phyloP scores from a whole-genome alignment of 1,140 invertebrate genomes.

The Diabrotica virgifera region DNA sequence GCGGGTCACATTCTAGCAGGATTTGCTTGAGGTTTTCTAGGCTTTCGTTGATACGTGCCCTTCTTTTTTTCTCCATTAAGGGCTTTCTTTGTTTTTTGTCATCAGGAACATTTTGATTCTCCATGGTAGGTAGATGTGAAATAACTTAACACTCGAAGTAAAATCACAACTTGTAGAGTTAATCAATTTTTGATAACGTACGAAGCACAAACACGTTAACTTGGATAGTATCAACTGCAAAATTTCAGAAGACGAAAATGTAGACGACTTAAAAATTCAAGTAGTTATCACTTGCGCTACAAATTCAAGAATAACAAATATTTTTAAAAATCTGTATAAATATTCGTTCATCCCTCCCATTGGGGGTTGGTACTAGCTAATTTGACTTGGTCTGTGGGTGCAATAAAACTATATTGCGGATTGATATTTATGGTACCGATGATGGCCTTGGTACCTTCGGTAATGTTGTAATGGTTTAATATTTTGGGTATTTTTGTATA shows the following conservation, averaged over 20 bases:
- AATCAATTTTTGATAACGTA: not conserved
- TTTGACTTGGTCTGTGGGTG: not conserved
- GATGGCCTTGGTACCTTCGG: constrained; percentile 8
- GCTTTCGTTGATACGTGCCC: constrained; percentile 66
- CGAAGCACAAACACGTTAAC: not conserved
- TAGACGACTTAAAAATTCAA: not conserved
- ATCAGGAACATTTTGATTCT: constrained; percentile 14
- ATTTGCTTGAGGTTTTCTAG: constrained; percentile 62
- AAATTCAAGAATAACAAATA: not conserved
- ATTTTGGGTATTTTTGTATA: constrained; percentile 3
- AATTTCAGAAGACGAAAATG: not conserved
- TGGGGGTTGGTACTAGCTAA: not conserved
- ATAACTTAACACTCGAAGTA: not conserved
- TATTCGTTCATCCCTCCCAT: not conserved
- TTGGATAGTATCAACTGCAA: not conserved
- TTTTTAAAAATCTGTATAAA: not conserved
- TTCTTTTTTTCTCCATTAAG: constrained; percentile 66
- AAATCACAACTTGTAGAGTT: not conserved
- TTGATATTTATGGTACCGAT: not conserved
- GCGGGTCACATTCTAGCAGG: constrained; percentile 53
- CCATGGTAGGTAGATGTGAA: not conserved
- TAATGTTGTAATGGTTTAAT: constrained; percentile 3
- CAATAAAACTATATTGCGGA: constrained; percentile 9
- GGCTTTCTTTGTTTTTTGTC: constrained; percentile 58
- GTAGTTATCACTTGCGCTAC: not conserved